These are phyloP conservation scores for Dichetophora obliterata DNA, from an alignment of 2,888 invertebrate species.

Conservation along the genomic window DNA sequence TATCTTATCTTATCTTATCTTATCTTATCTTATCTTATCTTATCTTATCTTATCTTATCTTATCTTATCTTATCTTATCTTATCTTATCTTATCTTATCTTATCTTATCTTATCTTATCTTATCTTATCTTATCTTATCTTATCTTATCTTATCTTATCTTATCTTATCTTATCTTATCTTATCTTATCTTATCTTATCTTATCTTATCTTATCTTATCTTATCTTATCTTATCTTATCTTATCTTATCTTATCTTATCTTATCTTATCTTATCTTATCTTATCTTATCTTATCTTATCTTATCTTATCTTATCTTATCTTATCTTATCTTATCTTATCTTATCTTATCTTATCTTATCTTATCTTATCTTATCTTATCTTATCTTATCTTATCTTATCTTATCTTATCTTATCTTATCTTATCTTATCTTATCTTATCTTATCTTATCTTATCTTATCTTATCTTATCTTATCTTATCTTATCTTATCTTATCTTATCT, in stretches of 20 bases:
- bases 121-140: no score
- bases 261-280: not conserved
- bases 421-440: no score
- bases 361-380: slow-evolving; percentile 1
- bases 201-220: slow-evolving; percentile 21
- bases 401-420: no score
- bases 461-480: not conserved
- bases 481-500: slow-evolving; percentile 17
- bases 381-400: slow-evolving; percentile 2
- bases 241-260: slow-evolving; percentile 9
- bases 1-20: no score
- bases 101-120: no score
- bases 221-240: slow-evolving; percentile 23
- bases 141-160: not conserved
- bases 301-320: no score
- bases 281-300: no score
- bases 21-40: no score
- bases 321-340: no score
- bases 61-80: no score
- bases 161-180: not conserved
- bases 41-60: no score
- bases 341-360: not conserved
- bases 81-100: no score
- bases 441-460: not conserved
- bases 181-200: not conserved